Base-by-base conservation (phyloP, 1,140 invertebrate genomes). In the Hycleus cichorii region DNA sequence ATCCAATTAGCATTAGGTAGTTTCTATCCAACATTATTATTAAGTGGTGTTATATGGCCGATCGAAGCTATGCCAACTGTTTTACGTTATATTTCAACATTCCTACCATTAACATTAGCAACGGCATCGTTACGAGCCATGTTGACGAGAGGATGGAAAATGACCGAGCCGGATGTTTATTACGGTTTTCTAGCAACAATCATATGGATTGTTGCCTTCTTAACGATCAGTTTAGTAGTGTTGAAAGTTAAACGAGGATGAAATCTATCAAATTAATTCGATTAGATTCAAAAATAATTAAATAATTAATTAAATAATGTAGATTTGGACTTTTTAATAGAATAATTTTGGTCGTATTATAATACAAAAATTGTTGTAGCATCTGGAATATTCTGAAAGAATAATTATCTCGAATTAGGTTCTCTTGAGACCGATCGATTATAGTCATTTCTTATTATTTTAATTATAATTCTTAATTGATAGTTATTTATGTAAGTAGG, bases 1-100 rank as follows among this genome's bases (percentile, higher is more conserved):
- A 96, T 96, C 64, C 93, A 97, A 75, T 73, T 96, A 51, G 91
- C 94, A 3, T 78, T 97, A 8, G 94, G 94, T 46, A 93, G 91
- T 59, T 96, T 97, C 76, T 95, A 97, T 75, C 94, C 94, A 3
- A 94, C 91, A 40, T 79, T 97, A 18, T 78, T 96, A 60, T 80
- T 95, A 4, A 92, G 90, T 68, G 89, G 93, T 39, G 92, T 91
- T n/a, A 90, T 91, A 62, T 91, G 89, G 89, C 89, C 89, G 51
- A 87, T 89, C 70, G 83, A 89, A 76, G 87, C 89, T 67, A 97
- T 97, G 90, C 93, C 93, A 2, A 80, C 81, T 45, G 80, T 88
- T 47, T 76, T 97, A 6, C 81, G 86, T 62, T 89, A 90, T 68
- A 82, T 97, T 32, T 89, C 91, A 3, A 83, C 89, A 46, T 84